These are phyloP conservation scores for Cryptophagus acutangulus DNA, from an alignment of 2,888 invertebrate genomes.

Conservation along the genomic window DNA sequence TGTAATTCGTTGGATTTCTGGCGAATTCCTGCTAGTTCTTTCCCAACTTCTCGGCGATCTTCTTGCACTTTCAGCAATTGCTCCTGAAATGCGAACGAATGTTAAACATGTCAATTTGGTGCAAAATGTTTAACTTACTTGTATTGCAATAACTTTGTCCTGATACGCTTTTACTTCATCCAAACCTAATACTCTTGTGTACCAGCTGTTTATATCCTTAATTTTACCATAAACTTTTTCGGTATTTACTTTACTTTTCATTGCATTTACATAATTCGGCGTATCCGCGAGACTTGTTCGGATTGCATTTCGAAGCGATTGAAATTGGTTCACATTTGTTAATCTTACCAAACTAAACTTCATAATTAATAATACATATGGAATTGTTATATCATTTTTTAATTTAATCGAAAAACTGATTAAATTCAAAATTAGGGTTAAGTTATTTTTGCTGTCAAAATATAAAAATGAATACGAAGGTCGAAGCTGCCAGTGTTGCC, in stretches of 20 bases:
- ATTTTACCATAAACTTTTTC: slow-evolving; percentile 45
- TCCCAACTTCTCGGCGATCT: slow-evolving; percentile 57
- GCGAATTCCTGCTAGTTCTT: slow-evolving; percentile 58
- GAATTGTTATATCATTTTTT: too few relatives aligned
- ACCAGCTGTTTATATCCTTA: slow-evolving; percentile 54
- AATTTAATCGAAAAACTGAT: too few relatives aligned
- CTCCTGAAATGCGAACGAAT: slow-evolving; percentile 48
- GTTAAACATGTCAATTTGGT: slow-evolving; percentile 1
- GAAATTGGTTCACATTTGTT: slow-evolving; percentile 20
- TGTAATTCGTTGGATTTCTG: slow-evolving; percentile 65
- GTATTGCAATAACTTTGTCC: slow-evolving; percentile 65
- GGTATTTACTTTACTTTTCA: slow-evolving; percentile 31
- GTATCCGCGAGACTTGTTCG: slow-evolving; percentile 27
- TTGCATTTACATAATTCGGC: slow-evolving; percentile 28
- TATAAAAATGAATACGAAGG: too few relatives aligned
- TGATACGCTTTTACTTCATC: slow-evolving; percentile 74
- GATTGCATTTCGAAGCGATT: slow-evolving; percentile 28
- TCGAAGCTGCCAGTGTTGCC: too few relatives aligned
- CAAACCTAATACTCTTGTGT: slow-evolving; percentile 72
- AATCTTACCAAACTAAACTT: slow-evolving; percentile 16
- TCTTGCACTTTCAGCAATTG: slow-evolving; percentile 63
- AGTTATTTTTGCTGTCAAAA: too few relatives aligned
- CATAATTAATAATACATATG: slow-evolving; percentile 24
- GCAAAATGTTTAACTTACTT: slow-evolving; percentile 44
- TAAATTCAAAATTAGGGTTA: too few relatives aligned